Evolutionary conservation across 2,797 vertebrate genomes (phyloP).

Genomic region (Crossoptilon crossoptilon): DNA sequence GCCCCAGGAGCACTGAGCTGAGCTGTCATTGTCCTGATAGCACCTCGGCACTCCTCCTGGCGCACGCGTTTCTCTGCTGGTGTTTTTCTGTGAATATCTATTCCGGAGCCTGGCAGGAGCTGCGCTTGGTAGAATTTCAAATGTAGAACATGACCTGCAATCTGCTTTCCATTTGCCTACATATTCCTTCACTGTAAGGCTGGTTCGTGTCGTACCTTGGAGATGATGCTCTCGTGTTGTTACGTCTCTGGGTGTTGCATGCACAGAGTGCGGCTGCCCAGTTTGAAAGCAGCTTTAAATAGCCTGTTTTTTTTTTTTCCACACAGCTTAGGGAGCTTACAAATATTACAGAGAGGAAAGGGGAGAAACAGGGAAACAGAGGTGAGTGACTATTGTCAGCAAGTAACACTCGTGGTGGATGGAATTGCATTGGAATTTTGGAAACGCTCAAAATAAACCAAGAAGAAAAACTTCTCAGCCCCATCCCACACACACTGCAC

Average conservation of each 20-base stretch:
- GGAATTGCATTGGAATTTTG: fast-evolving
- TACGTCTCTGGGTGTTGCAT: fast-evolving
- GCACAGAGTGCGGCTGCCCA: fast-evolving
- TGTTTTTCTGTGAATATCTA: not conserved
- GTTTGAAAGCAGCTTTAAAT: fast-evolving
- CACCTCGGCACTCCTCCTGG: fast-evolving
- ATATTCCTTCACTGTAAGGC: not conserved
- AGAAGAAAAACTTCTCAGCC: not conserved
- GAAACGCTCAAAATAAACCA: fast-evolving
- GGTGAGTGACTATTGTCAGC: fast-evolving
- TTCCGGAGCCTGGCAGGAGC: not conserved
- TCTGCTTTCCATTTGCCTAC: not conserved
- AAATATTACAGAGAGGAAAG: fast-evolving
- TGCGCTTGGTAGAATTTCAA: not conserved
- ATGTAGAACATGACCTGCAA: not conserved
- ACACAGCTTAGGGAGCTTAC: not conserved
- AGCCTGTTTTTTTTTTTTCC: not conserved
- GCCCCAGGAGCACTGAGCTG: not conserved
- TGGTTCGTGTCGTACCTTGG: not conserved
- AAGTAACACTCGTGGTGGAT: fast-evolving
- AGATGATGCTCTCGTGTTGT: not conserved
- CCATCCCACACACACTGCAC: fast-evolving
- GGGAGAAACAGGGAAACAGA: fast-evolving
- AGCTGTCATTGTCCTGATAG: fast-evolving
- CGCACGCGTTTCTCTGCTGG: not conserved